These are phyloP conservation scores for Diadophis punctatus DNA, from an alignment of 2,113 vertebrate genomes.

Conservation along the genomic window DNA sequence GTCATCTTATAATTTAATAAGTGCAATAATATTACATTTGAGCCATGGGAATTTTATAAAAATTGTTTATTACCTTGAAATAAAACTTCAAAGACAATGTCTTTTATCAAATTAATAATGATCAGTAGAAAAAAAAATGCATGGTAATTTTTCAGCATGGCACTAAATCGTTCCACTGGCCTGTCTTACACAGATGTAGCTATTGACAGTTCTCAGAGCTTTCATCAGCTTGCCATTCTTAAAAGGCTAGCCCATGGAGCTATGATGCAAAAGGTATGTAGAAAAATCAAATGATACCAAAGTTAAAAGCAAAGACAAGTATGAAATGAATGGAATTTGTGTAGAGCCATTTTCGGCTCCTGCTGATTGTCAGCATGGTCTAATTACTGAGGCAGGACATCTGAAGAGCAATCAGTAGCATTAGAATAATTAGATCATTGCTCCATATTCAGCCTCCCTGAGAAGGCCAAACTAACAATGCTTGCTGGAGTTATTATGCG, in stretches of 20 bases:
- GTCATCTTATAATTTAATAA: neutral
- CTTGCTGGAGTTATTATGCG: neutral
- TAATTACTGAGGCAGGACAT: conserved; percentile 46
- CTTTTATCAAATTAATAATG: neutral
- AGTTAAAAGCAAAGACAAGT: conserved; percentile 32
- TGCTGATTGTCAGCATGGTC: conserved; percentile 16
- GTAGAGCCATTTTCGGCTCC: conserved; percentile 34
- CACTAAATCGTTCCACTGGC: neutral
- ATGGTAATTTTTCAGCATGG: neutral
- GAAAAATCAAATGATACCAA: conserved; percentile 2
- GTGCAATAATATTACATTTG: neutral
- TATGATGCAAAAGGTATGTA: neutral
- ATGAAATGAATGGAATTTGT: conserved; percentile 33
- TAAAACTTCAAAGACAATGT: neutral
- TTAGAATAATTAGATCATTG: conserved; percentile 51
- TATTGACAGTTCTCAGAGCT: neutral
- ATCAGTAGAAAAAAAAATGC: neutral
- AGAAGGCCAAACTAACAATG: conserved; percentile 9
- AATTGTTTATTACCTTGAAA: neutral
- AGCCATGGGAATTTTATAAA: neutral
- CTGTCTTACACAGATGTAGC: neutral
- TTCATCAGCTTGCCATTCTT: neutral
- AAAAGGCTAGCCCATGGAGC: neutral
- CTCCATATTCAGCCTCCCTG: conserved; percentile 7
- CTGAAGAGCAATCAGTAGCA: conserved; percentile 50